These are phyloP conservation scores for Synanthedon andrenaeformis DNA, from an alignment of 2,888 invertebrate species.

Conservation along the genomic window DNA sequence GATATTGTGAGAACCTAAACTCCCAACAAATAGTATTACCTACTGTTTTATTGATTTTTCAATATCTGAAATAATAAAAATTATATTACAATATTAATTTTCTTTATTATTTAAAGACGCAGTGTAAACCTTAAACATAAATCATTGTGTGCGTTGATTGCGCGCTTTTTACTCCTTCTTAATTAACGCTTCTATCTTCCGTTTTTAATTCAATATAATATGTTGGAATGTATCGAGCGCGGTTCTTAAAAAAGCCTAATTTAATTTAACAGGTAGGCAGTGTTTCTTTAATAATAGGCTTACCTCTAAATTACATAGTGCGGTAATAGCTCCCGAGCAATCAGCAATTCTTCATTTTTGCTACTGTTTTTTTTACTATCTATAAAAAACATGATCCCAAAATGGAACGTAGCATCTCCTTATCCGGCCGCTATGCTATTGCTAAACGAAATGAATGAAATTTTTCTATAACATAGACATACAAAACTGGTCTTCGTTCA, in stretches of 20 bases:
- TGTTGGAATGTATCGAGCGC: constrained; percentile 43
- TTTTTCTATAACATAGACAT: too few species aligned
- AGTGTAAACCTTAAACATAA: constrained; percentile 36
- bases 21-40: neutral
- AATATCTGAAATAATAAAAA: neutral
- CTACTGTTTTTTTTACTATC: constrained; percentile 51
- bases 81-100: neutral
- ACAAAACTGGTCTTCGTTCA: too few species aligned
- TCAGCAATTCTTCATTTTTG: constrained; percentile 67
- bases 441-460: too few species aligned
- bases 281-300: constrained; percentile 64
- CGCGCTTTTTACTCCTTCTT: constrained; percentile 13
- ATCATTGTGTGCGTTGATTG: constrained; percentile 50
- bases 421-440: constrained; percentile 10
- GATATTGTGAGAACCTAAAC: neutral
- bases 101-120: constrained; percentile 9
- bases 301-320: constrained; percentile 61
- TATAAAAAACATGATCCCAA: constrained; percentile 36
- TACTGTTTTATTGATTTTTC: neutral
- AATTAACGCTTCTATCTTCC: constrained; percentile 46
- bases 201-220: constrained; percentile 43
- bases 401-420: constrained; percentile 24
- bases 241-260: constrained; percentile 66
- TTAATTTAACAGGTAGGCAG: constrained; percentile 71
- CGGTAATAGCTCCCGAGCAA: constrained; percentile 61